Conservation (phyloP, 2,113 vertebrate genomes). For the Stigmatopora nigra region DNA sequence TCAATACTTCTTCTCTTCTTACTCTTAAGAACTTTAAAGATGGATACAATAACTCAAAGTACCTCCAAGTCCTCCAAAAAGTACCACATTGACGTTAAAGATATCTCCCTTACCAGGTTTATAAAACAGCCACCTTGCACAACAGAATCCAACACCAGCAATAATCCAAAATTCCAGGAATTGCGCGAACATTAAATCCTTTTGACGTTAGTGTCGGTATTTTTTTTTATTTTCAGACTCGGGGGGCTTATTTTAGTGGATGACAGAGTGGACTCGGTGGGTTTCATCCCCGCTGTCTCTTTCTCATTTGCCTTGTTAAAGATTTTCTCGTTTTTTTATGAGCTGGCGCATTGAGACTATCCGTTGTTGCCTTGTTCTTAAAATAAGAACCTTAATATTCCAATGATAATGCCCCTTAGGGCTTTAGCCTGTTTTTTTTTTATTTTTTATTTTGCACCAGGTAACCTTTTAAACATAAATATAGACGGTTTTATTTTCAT, state of each 20-base stretch:
- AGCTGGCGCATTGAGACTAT: conserved; percentile 14
- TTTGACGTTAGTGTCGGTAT: conserved; percentile 31
- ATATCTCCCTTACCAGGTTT: not conserved
- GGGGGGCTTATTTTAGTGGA: conserved; percentile 22
- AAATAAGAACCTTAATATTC: conserved; percentile 40
- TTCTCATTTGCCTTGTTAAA: conserved; percentile 22
- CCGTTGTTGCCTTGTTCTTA: conserved; percentile 25
- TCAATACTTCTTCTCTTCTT: too few relatives aligned
- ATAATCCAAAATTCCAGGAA: conserved; percentile 3
- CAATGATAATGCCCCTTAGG: conserved; percentile 39
- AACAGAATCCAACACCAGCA: not conserved
- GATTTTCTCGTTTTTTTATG: conserved; percentile 15
- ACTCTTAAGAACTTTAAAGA: not conserved
- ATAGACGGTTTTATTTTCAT: conserved; percentile 21
- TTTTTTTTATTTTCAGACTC: conserved; percentile 32
- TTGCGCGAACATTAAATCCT: conserved; percentile 36
- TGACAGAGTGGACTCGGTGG: conserved; percentile 23
- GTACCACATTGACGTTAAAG: not conserved
- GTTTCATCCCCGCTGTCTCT: conserved; percentile 12
- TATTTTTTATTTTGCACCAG: conserved; percentile 42
- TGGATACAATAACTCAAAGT: too few relatives aligned
- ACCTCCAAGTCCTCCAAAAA: too few relatives aligned
- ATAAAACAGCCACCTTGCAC: not conserved
- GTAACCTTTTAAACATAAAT: conserved; percentile 54
- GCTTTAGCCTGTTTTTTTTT: conserved; percentile 53